Conservation (phyloP, 2,797 vertebrate genomes). For the Leptoclinus maculatus region DNA sequence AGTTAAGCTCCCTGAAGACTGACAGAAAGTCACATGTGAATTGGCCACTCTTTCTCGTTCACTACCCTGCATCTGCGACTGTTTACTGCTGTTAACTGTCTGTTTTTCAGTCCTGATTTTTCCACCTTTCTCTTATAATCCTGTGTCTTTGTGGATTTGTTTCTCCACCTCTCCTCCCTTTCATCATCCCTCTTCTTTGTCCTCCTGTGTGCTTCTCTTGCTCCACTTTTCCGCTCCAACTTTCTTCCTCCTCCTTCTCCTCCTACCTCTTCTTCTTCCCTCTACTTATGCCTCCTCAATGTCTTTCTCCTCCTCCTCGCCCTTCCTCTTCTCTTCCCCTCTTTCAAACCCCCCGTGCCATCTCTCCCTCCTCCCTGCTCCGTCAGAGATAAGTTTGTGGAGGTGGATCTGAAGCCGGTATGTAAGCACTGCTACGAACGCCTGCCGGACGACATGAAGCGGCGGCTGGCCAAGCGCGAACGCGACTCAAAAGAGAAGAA, state of each 20-base stretch:
- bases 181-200: slow-evolving; percentile 13
- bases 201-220: background rate
- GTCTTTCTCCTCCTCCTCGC: slow-evolving; percentile 10
- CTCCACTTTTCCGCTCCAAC: slow-evolving; percentile 16
- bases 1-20: background rate
- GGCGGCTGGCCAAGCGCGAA: slow-evolving; percentile 92
- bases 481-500: slow-evolving; percentile 94
- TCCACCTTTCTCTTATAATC: slow-evolving; percentile 26
- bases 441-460: slow-evolving; percentile 96
- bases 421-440: slow-evolving; percentile 98
- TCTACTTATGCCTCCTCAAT: background rate
- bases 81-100: slow-evolving; percentile 24
- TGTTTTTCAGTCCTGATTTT: slow-evolving; percentile 26
- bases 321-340: slow-evolving; percentile 2
- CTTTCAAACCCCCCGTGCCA: background rate
- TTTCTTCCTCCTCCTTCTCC: slow-evolving; percentile 13
- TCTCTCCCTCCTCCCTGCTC: slow-evolving; percentile 46
- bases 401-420: slow-evolving; percentile 98
- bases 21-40: background rate
- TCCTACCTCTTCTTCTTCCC: background rate
- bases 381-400: slow-evolving; percentile 97
- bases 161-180: slow-evolving; percentile 10
- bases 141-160: slow-evolving; percentile 18
- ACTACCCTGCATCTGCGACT: slow-evolving; percentile 3
- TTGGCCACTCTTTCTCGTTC: slow-evolving; percentile 22